phyloP scores from a whole-genome alignment of 2,797 vertebrate genomes.

The Sternarchorhynchus goeldii region DNA sequence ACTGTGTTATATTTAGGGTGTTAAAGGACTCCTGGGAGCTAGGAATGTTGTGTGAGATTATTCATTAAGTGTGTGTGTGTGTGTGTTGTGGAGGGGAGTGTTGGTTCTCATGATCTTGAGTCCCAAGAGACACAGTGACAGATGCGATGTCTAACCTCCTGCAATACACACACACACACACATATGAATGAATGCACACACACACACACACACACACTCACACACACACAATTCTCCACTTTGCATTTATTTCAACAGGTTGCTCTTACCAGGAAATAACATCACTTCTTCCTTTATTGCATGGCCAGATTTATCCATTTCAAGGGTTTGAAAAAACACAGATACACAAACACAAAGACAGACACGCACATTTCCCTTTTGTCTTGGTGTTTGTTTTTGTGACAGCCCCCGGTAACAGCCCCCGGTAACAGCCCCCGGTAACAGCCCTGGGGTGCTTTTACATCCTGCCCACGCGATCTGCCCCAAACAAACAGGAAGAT shows the following conservation, averaged over 20 bases:
- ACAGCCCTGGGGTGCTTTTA: too few species aligned
- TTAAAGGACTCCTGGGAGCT: too few species aligned
- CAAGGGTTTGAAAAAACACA: neutral
- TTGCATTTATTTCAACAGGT: neutral
- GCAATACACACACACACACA: neutral
- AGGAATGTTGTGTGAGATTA: too few species aligned
- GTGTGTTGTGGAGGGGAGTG: constrained; percentile 7
- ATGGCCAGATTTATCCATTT: constrained; percentile 5
- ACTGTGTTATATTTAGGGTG: too few species aligned
- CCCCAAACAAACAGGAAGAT: too few species aligned
- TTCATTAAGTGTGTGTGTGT: neutral
- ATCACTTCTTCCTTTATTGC: constrained; percentile 15
- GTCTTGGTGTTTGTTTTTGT: constrained; percentile 35
- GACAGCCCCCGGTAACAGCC: constrained; percentile 9
- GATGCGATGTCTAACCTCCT: constrained; percentile 46
- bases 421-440: neutral
- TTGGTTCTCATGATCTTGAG: constrained; percentile 48
- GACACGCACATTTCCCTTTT: constrained; percentile 14
- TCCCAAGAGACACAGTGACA: constrained; percentile 45
- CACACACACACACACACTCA: neutral
- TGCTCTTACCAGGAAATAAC: constrained; percentile 10
- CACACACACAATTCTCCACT: neutral
- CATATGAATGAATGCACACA: neutral
- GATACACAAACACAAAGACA: neutral
- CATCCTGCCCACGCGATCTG: too few species aligned